Evolutionary conservation across 2,888 invertebrate genomes (phyloP).

Genomic region (Parnassius mnemosyne): DNA sequence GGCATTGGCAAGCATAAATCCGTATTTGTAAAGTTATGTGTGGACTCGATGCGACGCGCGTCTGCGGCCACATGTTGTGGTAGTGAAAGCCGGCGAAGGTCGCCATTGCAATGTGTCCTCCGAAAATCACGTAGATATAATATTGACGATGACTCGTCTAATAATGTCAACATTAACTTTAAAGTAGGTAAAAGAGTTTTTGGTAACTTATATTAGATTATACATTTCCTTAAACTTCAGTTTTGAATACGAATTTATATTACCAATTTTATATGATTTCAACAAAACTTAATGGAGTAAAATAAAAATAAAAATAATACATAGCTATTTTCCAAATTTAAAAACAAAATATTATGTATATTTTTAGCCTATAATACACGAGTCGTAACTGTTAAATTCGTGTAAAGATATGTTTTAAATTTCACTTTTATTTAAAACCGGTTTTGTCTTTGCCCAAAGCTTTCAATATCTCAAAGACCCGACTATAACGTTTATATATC

Average conservation of each 20-base stretch:
- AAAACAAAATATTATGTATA: no score
- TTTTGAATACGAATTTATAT: no score
- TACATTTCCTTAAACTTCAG: no score
- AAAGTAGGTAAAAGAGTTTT: background rate
- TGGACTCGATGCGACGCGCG: constrained; percentile 4
- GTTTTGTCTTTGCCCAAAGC: background rate
- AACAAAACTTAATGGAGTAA: no score
- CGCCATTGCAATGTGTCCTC: constrained; percentile 5
- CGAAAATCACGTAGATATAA: constrained; percentile 10
- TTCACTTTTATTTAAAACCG: constrained; percentile 14
- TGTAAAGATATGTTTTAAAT: background rate
- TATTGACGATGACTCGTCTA: constrained; percentile 9
- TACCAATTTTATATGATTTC: no score
- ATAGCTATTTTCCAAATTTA: no score
- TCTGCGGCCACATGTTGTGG: constrained; percentile 1
- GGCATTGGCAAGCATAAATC: constrained; percentile 8
- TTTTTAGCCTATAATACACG: no score
- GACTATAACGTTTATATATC: background rate
- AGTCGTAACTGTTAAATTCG: no score
- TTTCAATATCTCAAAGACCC: constrained; percentile 2
- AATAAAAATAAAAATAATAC: no score
- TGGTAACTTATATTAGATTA: background rate
- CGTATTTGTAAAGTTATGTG: background rate
- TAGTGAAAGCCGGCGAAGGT: constrained; percentile 22
- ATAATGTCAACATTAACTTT: background rate